Percentiles rank a stretch among this genome's conserved stretches.
phyloP scores from a whole-genome alignment of 2,797 vertebrate genomes.

The Pseudomugil tenellus region DNA sequence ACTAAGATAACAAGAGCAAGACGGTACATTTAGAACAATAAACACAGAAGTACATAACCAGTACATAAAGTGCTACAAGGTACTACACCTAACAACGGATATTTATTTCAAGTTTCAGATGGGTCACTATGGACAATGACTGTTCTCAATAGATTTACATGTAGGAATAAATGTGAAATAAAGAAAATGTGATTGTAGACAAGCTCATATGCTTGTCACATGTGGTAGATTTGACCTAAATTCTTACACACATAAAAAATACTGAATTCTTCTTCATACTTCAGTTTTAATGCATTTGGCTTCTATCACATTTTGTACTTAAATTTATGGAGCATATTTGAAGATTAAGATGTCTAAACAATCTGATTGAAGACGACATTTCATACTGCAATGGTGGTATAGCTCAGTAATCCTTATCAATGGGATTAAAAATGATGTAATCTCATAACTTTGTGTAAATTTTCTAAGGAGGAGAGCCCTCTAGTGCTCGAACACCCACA shows the following conservation, averaged over 20 bases:
- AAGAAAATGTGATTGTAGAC: background rate
- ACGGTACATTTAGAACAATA: background rate
- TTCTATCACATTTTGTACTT: background rate
- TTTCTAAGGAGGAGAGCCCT: constrained; percentile 47
- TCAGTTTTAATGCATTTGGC: background rate
- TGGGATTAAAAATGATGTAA: background rate
- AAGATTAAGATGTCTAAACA: background rate
- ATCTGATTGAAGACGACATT: background rate
- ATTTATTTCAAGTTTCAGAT: background rate
- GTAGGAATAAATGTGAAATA: background rate
- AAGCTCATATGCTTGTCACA: background rate
- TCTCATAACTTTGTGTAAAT: background rate
- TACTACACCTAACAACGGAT: background rate
- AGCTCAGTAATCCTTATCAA: background rate
- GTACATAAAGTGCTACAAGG: background rate
- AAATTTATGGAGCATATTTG: background rate
- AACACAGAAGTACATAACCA: background rate
- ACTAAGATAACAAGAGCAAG: background rate
- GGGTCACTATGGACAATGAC: background rate
- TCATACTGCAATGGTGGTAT: background rate
- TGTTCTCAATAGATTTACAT: too few species aligned
- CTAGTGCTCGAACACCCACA: constrained; percentile 43
- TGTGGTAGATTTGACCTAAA: background rate
- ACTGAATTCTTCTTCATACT: background rate
- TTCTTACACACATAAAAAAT: too few species aligned